Conservation (phyloP, 2,113 vertebrate species). For the Sterrhoptilus dennistouni region DNA sequence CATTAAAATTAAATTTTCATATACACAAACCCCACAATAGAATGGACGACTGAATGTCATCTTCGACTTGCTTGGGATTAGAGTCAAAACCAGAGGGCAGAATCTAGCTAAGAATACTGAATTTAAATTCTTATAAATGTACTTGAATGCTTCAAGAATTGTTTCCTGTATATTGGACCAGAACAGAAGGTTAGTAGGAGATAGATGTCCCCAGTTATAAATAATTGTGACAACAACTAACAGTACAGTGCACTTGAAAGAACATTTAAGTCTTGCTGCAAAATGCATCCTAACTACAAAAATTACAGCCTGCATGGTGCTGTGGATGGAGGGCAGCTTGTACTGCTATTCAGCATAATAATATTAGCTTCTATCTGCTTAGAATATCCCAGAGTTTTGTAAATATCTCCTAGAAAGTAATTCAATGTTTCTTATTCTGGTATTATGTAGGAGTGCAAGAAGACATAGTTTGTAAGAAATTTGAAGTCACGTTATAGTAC, state of each 20-base stretch:
- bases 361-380: background rate
- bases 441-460: background rate
- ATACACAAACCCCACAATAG: background rate
- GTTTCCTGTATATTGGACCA: conserved; percentile 48
- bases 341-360: conserved; percentile 19
- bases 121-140: background rate
- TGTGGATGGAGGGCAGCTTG: conserved; percentile 47
- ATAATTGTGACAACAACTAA: conserved; percentile 63
- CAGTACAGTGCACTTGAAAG: conserved; percentile 56
- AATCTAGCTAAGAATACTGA: background rate
- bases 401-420: background rate
- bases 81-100: conserved; percentile 29
- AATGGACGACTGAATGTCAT: background rate
- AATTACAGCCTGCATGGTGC: conserved; percentile 18
- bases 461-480: background rate
- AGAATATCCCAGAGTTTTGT: background rate
- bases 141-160: background rate
- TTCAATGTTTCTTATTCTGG: background rate
- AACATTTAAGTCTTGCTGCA: conserved; percentile 42
- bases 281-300: conserved; percentile 37
- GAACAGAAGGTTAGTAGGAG: conserved; percentile 70
- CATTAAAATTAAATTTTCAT: background rate
- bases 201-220: conserved; percentile 62
- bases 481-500: background rate
- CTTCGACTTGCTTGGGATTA: background rate